A percentile compares a stretch with the other conserved stretches of the same genome.
Conservation (phyloP, 2,113 vertebrate species). For the Brachypodius melanocephalos region DNA sequence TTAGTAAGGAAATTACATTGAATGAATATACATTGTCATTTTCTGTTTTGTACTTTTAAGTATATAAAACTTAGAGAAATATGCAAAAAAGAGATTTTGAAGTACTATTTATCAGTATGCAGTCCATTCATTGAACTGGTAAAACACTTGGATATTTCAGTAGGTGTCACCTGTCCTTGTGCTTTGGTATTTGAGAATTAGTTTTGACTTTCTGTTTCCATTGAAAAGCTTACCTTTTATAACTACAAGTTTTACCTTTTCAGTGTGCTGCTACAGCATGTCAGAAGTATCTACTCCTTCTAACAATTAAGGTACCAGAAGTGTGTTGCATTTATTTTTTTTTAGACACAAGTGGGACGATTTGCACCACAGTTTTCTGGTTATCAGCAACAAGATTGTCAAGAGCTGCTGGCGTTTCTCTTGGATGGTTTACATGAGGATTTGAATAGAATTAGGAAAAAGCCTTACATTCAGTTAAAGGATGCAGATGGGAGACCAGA, state of each 20-base stretch:
- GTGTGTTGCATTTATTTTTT: background rate
- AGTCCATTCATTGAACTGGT: background rate
- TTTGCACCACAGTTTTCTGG: conserved; percentile 98
- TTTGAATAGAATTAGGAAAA: conserved; percentile 97
- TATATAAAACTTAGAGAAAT: background rate
- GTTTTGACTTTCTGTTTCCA: background rate
- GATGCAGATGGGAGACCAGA: conserved; percentile 93
- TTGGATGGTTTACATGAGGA: conserved; percentile 96
- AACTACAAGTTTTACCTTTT: background rate
- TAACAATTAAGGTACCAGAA: background rate
- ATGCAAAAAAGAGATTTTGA: background rate
- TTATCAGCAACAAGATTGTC: conserved; percentile 98
- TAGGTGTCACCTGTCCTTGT: background rate
- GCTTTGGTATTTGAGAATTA: background rate
- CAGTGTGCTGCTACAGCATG: background rate
- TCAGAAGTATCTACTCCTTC: background rate
- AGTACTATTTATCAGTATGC: background rate
- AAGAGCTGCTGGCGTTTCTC: conserved; percentile 96
- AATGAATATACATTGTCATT: background rate
- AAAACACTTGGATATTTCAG: background rate
- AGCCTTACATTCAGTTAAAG: conserved; percentile 97
- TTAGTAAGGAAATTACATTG: conserved; percentile 52
- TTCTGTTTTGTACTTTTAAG: background rate
- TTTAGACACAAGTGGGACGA: conserved; percentile 93
- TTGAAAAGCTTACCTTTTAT: background rate